These are phyloP conservation scores for Homarus americanus DNA, from an alignment of 1,140 invertebrate genomes.

Conservation along the genomic window DNA sequence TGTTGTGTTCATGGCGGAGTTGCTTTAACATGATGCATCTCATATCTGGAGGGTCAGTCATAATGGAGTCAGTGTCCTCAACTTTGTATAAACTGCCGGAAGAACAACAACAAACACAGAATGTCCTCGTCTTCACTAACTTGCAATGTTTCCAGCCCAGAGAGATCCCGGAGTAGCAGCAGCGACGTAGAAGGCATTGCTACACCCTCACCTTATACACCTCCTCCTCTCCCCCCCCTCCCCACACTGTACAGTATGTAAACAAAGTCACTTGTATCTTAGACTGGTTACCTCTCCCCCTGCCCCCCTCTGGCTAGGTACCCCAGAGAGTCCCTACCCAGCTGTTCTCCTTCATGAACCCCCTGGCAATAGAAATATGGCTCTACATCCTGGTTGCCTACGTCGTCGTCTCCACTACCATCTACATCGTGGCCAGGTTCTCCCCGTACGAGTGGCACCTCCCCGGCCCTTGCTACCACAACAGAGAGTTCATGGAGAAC, in stretches of 20 bases:
- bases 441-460: conserved; percentile 79
- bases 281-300: not conserved
- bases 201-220: not conserved
- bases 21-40: too few species aligned
- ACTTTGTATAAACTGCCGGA: too few species aligned
- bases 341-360: conserved; percentile 83
- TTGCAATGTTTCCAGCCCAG: not conserved
- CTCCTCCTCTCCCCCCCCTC: not conserved
- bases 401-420: conserved; percentile 80
- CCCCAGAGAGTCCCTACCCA: conserved; percentile 79
- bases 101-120: not conserved
- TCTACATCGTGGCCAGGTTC: conserved; percentile 82
- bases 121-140: not conserved
- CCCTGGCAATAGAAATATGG: conserved; percentile 83
- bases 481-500: conserved; percentile 89
- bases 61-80: too few species aligned
- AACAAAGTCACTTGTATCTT: not conserved
- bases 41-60: too few species aligned
- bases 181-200: not conserved
- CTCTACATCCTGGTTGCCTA: conserved; percentile 83
- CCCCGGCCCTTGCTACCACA: conserved; percentile 88
- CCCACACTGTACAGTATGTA: not conserved
- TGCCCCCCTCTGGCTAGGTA: conserved; percentile 72
- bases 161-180: not conserved
- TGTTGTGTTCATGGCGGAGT: too few species aligned